Conservation (phyloP, 2,888 invertebrate genomes). For the Polydrusus cervinus region DNA sequence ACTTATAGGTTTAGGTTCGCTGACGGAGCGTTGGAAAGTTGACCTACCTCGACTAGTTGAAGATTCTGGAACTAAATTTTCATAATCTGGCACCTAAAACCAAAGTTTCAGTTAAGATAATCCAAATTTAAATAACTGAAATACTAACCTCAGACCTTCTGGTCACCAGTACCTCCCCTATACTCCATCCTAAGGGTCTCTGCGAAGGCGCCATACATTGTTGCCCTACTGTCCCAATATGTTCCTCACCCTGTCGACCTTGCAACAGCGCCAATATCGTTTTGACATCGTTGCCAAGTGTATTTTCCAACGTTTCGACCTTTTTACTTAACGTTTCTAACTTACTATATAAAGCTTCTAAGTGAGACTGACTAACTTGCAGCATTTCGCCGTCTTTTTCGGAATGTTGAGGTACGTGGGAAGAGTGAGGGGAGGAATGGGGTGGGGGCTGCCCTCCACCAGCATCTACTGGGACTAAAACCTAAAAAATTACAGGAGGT, state of each 20-base stretch:
- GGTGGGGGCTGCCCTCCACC: slow-evolving; percentile 51
- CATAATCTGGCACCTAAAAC: slow-evolving; percentile 68
- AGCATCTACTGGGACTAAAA: slow-evolving; percentile 52
- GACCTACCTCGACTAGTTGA: slow-evolving; percentile 57
- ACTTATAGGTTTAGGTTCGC: slow-evolving; percentile 71
- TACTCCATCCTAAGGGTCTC: slow-evolving; percentile 39
- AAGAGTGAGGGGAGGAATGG: slow-evolving; percentile 9
- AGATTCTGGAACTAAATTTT: slow-evolving; percentile 67
- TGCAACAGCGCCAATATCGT: slow-evolving; percentile 75
- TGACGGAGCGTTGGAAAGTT: slow-evolving; percentile 70
- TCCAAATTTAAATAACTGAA: neutral
- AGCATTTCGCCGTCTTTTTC: slow-evolving; percentile 58
- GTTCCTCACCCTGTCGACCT: slow-evolving; percentile 11
- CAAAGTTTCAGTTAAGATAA: neutral
- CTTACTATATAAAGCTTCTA: slow-evolving; percentile 65
- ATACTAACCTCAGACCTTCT: slow-evolving; percentile 45
- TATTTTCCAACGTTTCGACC: slow-evolving; percentile 82
- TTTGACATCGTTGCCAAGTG: slow-evolving; percentile 83
- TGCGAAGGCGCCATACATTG: neutral
- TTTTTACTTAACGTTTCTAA: slow-evolving; percentile 81
- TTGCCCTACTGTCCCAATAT: neutral
- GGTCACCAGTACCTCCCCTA: slow-evolving; percentile 45
- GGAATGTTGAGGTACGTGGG: slow-evolving; percentile 61
- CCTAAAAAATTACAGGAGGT: slow-evolving; percentile 31
- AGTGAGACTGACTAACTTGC: slow-evolving; percentile 64